Percentiles rank a stretch among this genome's conserved stretches.
These are phyloP conservation scores for Spodoptera littoralis DNA, from an alignment of 2,888 invertebrate species.

Conservation along the genomic window DNA sequence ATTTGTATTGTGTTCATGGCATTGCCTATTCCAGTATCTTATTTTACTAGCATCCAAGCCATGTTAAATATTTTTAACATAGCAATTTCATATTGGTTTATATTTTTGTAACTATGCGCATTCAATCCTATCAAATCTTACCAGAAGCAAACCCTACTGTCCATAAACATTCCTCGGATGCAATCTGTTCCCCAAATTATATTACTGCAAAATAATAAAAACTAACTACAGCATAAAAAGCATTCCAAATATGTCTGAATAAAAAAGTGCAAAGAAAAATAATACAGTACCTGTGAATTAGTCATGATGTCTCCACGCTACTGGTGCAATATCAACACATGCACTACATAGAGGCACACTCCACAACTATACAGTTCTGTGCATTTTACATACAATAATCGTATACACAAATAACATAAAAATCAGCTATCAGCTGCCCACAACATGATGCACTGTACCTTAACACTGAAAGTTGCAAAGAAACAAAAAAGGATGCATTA, in stretches of 20 bases:
- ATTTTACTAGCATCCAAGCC: slow-evolving; percentile 17
- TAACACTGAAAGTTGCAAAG: slow-evolving; percentile 85
- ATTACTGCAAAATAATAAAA: slow-evolving; percentile 8
- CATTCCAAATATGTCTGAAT: slow-evolving; percentile 29
- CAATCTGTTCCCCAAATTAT: slow-evolving; percentile 26
- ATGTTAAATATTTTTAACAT: background rate
- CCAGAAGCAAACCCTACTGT: slow-evolving; percentile 12
- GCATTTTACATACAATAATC: slow-evolving; percentile 82
- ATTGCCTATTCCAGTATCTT: background rate
- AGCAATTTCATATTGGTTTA: background rate
- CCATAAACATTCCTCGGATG: slow-evolving; percentile 6
- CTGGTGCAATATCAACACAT: slow-evolving; percentile 83
- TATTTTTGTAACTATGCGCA: background rate
- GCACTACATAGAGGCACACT: slow-evolving; percentile 85
- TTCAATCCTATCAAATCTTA: slow-evolving; percentile 16
- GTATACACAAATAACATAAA: slow-evolving; percentile 82
- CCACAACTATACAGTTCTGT: slow-evolving; percentile 81
- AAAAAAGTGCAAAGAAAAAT: slow-evolving; percentile 69
- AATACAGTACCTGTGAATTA: slow-evolving; percentile 89
- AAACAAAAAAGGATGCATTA: slow-evolving; percentile 81
- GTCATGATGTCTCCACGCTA: slow-evolving; percentile 86
- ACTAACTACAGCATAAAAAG: slow-evolving; percentile 30
- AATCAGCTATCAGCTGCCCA: slow-evolving; percentile 80
- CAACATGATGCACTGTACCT: slow-evolving; percentile 84
- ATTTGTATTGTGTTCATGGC: slow-evolving; percentile 8